Percentiles rank a stretch among this genome's conserved stretches.
Evolutionary conservation across 2,113 vertebrate species (phyloP).

Genomic region (Forbesichthys papilliferus): DNA sequence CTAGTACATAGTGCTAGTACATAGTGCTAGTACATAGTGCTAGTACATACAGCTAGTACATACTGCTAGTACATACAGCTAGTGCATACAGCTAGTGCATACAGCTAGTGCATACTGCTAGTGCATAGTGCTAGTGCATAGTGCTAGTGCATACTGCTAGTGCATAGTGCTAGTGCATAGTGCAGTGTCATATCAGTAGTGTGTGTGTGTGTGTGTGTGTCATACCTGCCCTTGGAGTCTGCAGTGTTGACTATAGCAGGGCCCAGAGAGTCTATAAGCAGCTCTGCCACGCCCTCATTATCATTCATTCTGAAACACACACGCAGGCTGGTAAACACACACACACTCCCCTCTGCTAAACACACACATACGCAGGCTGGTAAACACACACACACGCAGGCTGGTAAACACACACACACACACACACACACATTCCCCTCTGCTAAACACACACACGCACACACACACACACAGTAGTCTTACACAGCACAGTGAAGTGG

Average conservation of each 20-base stretch:
- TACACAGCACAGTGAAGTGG: conserved; percentile 99
- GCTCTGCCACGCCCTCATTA: conserved; percentile 94
- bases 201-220: neutral
- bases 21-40: too few relatives aligned
- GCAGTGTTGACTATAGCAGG: conserved; percentile 84
- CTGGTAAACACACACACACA: neutral
- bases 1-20: too few relatives aligned
- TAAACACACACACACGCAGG: conserved; percentile 15
- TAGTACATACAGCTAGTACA: too few relatives aligned
- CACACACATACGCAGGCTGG: neutral
- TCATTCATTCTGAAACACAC: conserved; percentile 87
- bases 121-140: too few relatives aligned
- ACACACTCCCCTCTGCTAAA: neutral
- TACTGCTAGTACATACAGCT: too few relatives aligned
- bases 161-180: too few relatives aligned
- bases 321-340: neutral
- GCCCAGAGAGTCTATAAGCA: conserved; percentile 91
- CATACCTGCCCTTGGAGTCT: conserved; percentile 93
- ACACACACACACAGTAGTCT: conserved; percentile 57
- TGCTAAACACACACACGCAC: neutral
- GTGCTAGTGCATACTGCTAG: too few relatives aligned
- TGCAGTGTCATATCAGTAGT: neutral
- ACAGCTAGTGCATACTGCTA: too few relatives aligned
- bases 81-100: too few relatives aligned
- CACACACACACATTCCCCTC: neutral